These are phyloP conservation scores for Garra rufa DNA, from an alignment of 2,113 vertebrate species.

Conservation along the genomic window DNA sequence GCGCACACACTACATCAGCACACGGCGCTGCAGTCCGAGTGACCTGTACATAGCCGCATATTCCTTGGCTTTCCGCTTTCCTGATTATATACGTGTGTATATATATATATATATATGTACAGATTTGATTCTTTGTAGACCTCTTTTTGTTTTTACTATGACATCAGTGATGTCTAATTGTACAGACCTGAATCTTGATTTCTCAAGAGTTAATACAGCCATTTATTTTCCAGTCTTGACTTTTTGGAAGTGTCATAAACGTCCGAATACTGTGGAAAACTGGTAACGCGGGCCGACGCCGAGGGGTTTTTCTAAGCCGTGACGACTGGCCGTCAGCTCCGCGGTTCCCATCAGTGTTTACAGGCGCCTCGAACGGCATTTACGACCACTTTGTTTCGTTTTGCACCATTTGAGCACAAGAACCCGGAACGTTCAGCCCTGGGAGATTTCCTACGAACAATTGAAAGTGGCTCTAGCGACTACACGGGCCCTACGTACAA, in stretches of 20 bases:
- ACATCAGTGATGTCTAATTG: constrained; percentile 94
- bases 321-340: neutral
- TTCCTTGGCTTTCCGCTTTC: constrained; percentile 61
- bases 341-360: constrained; percentile 77
- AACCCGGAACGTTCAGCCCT: neutral
- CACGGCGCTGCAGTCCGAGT: constrained; percentile 84
- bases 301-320: neutral
- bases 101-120: constrained; percentile 60
- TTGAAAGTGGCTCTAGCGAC: neutral
- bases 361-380: constrained; percentile 72
- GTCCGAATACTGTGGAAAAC: constrained; percentile 78
- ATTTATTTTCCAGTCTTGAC: constrained; percentile 85
- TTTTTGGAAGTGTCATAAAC: constrained; percentile 79
- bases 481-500: neutral
- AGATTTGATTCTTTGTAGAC: constrained; percentile 45
- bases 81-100: constrained; percentile 39
- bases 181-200: constrained; percentile 91
- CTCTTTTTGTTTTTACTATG: constrained; percentile 77
- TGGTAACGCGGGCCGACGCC: constrained; percentile 35
- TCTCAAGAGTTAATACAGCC: constrained; percentile 86
- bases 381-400: neutral
- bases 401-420: constrained; percentile 10
- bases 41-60: constrained; percentile 80
- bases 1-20: constrained; percentile 81
- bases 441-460: constrained; percentile 1